Evolutionary conservation across 1,140 invertebrate genomes (phyloP).

Genomic region (Trachymyrmex septentrionalis): DNA sequence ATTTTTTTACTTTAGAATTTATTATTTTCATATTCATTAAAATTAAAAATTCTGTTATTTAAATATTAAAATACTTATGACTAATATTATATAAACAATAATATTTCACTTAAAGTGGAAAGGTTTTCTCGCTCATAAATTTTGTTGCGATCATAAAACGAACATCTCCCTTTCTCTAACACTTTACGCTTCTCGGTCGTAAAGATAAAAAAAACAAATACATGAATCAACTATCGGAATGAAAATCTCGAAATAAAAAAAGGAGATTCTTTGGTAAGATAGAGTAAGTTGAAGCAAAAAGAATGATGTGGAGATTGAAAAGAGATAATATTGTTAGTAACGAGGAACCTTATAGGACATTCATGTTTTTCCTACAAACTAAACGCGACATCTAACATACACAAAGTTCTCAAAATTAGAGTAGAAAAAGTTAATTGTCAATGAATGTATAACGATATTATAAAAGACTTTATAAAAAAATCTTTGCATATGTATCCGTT

Average conservation of each 20-base stretch:
- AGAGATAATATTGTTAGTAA: constrained; percentile 59
- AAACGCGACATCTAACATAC: neutral
- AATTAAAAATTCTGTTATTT: neutral
- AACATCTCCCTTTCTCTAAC: neutral
- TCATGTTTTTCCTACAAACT: neutral
- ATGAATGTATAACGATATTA: neutral
- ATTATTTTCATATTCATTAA: neutral
- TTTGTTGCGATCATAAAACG: neutral
- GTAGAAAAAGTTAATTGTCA: neutral
- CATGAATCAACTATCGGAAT: neutral
- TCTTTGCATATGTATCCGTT: neutral
- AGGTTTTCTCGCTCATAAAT: neutral
- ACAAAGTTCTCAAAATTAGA: neutral
- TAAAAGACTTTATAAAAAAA: neutral
- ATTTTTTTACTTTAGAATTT: neutral
- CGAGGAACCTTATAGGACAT: constrained; percentile 17
- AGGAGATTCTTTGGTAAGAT: neutral
- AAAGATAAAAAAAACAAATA: neutral
- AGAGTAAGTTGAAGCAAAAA: constrained; percentile 28
- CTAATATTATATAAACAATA: neutral
- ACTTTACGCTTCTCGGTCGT: neutral
- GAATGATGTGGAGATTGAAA: constrained; percentile 35
- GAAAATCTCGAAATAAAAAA: neutral
- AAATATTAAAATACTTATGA: neutral
- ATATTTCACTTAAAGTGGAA: neutral